Base-by-base conservation (phyloP, 2,797 vertebrate genomes). In the Phylloscopus collybita region DNA sequence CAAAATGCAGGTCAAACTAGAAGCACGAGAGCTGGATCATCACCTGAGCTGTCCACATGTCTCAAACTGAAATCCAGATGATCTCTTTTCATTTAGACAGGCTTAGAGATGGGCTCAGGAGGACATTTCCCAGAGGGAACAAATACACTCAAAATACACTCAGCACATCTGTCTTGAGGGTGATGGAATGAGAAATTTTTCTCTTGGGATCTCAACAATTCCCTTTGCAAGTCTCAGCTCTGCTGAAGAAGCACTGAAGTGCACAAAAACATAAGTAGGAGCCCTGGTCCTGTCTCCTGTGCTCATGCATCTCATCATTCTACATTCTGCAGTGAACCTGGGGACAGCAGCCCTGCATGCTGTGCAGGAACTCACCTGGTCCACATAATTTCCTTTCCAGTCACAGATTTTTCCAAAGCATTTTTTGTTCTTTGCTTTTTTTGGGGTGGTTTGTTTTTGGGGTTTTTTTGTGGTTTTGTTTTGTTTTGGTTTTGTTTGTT, bases 161-260 rank as follows among this genome's bases (percentile, higher is more conserved):
- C 45, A 78, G 57, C 25, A 50, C 75, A 70, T 89, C 44, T 87
- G 57, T 60, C 57, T 51, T 54, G 64, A 53, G 60, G 42, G 30
- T 67, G 62, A 47, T 14, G 87, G 30, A 92, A 73, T 0, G 3
- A 23, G 34, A 78, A 32, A 36, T 51, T 62, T 79, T 80, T 88
- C 82, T 65, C 73, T 59, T 78, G 88, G 34, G 73, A 79, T 29
- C 38, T 79, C 80, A 87, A 10, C 27, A 47, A 76, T 75, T 78
- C n/a, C 17, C 32, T 83, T 72, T 62, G 30, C 69, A 95, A 95
- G 47, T 14, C 70, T 92, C 73, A 66, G 18, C 11, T 21, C 3
- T 1, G 6, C 30, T 80, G 80, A 91, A 69, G 69, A 90, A 88
- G 80, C 80, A 88, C 18, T 78, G 57, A 89, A 86, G 82, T 90